Evolutionary conservation across 1,140 invertebrate species (phyloP), one percentile per base, ranked within the genome.

Genomic region (Callitettix versicolor): DNA sequence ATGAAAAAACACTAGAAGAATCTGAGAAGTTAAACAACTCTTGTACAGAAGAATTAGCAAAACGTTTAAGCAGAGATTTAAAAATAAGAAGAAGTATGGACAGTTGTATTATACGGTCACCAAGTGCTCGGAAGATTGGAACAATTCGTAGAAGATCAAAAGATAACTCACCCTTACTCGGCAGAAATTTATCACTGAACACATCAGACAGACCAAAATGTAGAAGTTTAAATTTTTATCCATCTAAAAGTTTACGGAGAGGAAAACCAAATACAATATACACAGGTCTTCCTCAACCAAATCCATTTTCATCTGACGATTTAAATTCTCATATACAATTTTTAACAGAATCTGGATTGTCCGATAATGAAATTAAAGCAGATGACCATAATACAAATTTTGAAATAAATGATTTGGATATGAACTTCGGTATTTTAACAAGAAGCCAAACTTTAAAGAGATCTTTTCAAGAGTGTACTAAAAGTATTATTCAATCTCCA

Each of bases 81-180:
- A 85, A 84, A 65, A 87, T 88, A 51, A 71, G 84, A 46, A 71
- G 73, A 46, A 82, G 78, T 36, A 68, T 73, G 36, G 81, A 86
- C 64, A 73, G 79, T 26, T 81, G 82, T 67, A 77, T 87, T 15
- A 85, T 87, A 59, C 71, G 85, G 61, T 88, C 85, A 2, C 86
- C 85, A 1, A 87, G 85, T 66, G 85, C 84, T 20, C 73, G 85
- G 33, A 87, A 85, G 74, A 88, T 88, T 56, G 85, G 85, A 20
- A 80, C 71, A 20, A 77, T 88, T 43, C 70, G 84, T 64, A 73
- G 84, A 36, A 68, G 84, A 46, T 86, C 84, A 0, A 73, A 74
- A 62, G 80, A 83, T 55, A 71, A 60, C 7, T 62, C 64, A 22
- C 61, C 62, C 49, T 47, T 56, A 55, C 62, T 60, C 17, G 60